phyloP scores from a whole-genome alignment of 2,113 vertebrate genomes.

The Semicossyphus pulcher region DNA sequence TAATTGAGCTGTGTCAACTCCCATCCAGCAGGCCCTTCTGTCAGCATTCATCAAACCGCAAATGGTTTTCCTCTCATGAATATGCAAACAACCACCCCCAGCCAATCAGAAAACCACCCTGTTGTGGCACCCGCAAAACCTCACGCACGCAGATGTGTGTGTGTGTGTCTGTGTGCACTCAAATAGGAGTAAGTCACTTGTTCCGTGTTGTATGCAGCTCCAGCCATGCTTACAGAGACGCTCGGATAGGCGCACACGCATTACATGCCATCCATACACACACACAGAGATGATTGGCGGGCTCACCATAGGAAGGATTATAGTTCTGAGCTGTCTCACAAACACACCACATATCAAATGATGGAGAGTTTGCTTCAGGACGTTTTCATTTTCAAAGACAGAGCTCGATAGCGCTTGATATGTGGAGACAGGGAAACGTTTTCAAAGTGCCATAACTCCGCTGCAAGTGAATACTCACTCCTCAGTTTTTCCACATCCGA shows the following conservation, averaged over 20 bases:
- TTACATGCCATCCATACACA: neutral
- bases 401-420: slow-evolving; percentile 7
- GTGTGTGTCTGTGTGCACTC: neutral
- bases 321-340: slow-evolving; percentile 35
- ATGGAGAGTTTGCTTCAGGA: slow-evolving; percentile 37
- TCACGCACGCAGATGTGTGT: neutral
- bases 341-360: slow-evolving; percentile 45
- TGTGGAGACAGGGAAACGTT: neutral
- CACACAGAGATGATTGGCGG: slow-evolving; percentile 11
- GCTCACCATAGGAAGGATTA: slow-evolving; percentile 30
- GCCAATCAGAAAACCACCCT: slow-evolving; percentile 57
- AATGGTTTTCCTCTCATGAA: slow-evolving; percentile 68
- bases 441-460: slow-evolving; percentile 14
- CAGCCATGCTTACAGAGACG: neutral
- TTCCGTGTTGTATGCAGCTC: neutral
- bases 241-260: neutral
- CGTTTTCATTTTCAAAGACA: slow-evolving; percentile 32
- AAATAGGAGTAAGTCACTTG: neutral
- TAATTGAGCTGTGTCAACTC: slow-evolving; percentile 69
- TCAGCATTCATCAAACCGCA: slow-evolving; percentile 69
- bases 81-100: slow-evolving; percentile 58
- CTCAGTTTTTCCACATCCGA: neutral
- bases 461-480: slow-evolving; percentile 25
- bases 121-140: slow-evolving; percentile 19
- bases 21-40: slow-evolving; percentile 62